phyloP scores from a whole-genome alignment of 2,888 invertebrate species.

The Rutpela maculata region DNA sequence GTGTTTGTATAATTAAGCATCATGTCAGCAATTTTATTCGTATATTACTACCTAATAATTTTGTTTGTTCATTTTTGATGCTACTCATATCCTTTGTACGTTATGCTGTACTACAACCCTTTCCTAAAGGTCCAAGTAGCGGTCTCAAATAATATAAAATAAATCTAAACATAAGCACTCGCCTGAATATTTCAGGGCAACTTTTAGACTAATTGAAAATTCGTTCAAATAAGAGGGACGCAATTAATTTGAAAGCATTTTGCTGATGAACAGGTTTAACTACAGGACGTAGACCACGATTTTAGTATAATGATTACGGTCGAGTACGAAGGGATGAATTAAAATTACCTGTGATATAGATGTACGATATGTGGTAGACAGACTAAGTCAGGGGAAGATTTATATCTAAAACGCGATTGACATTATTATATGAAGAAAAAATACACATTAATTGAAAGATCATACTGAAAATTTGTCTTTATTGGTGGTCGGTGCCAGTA shows the following conservation, averaged over 20 bases:
- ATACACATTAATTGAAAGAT: background rate
- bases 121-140: background rate
- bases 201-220: conserved; percentile 64
- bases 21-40: no score
- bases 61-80: no score
- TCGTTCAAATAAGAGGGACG: conserved; percentile 58
- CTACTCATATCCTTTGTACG: no score
- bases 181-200: conserved; percentile 37
- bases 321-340: conserved; percentile 5
- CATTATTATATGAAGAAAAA: background rate
- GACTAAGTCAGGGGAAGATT: background rate
- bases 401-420: background rate
- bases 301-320: conserved; percentile 7
- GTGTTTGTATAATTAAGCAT: no score
- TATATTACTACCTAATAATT: no score
- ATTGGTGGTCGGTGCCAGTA: no score
- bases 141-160: conserved; percentile 2
- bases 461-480: no score
- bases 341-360: conserved; percentile 21
- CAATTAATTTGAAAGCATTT: conserved; percentile 61
- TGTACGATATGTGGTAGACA: background rate
- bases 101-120: background rate
- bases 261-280: conserved; percentile 53
- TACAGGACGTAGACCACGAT: conserved; percentile 26
- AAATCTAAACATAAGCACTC: conserved; percentile 29